Conservation (phyloP, 2,888 invertebrate genomes). For the Tipula lateralis region DNA sequence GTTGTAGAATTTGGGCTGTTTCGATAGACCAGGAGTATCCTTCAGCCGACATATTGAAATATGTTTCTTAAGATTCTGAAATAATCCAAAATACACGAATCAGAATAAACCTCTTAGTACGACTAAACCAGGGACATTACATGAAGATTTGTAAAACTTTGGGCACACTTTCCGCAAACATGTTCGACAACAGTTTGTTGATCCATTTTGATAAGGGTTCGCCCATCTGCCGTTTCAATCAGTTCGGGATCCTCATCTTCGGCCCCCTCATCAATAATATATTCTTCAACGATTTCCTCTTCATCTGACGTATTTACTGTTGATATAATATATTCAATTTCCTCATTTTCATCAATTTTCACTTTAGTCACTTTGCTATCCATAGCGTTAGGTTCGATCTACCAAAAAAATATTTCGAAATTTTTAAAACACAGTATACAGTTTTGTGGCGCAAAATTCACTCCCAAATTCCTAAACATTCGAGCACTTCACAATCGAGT, state of each 20-base stretch:
- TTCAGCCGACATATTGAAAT: conserved; percentile 38
- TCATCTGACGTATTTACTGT: neutral
- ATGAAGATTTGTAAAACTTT: conserved; percentile 40
- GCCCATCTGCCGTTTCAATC: neutral
- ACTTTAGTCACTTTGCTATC: neutral
- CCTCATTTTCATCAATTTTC: neutral
- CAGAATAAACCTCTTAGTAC: neutral
- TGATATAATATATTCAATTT: neutral
- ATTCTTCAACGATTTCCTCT: conserved; percentile 28
- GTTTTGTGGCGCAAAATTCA: neutral
- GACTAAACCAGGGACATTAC: neutral
- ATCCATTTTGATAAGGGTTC: neutral
- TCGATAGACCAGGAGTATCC: too few relatives aligned
- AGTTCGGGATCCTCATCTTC: conserved; percentile 28
- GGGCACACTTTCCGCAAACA: conserved; percentile 48
- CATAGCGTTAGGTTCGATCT: too few relatives aligned
- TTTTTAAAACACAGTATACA: neutral
- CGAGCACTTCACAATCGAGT: neutral
- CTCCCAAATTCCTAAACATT: neutral
- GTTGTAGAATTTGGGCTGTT: neutral
- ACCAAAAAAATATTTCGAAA: neutral
- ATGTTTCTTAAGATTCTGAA: conserved; percentile 19
- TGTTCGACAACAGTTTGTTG: conserved; percentile 42
- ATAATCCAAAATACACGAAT: neutral
- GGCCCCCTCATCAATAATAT: neutral